Conservation (phyloP, 2,797 vertebrate species). For the Numenius phaeopus region DNA sequence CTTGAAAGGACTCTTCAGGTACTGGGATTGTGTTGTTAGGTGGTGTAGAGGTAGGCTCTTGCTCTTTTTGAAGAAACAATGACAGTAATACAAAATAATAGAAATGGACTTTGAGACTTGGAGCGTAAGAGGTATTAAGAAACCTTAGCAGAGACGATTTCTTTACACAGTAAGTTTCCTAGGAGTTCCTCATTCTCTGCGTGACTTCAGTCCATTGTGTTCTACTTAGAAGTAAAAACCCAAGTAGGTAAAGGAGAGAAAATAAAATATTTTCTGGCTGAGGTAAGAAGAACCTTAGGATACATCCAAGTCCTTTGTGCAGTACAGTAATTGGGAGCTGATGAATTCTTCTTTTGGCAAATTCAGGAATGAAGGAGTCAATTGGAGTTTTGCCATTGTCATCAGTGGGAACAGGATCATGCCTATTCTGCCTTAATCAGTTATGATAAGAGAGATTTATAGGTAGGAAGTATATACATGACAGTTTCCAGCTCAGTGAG, state of each 20-base stretch:
- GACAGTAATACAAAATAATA: neutral
- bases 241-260: conserved; percentile 3
- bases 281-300: conserved; percentile 21
- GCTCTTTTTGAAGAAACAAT: neutral
- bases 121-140: neutral
- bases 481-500: conserved; percentile 50
- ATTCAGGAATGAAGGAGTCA: conserved; percentile 44
- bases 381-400: conserved; percentile 40
- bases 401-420: conserved; percentile 51
- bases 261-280: conserved; percentile 7
- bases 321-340: conserved; percentile 1
- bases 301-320: neutral
- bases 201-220: neutral
- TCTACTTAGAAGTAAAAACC: conserved; percentile 4
- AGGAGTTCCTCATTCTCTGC: neutral
- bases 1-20: neutral
- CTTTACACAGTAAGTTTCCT: neutral
- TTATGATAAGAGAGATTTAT: conserved; percentile 61
- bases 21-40: neutral
- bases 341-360: conserved; percentile 21
- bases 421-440: conserved; percentile 51
- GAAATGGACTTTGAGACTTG: neutral
- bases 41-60: neutral
- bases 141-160: neutral
- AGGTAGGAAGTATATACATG: conserved; percentile 57